phyloP scores from a whole-genome alignment of 2,797 vertebrate genomes.

The Scyliorhinus canicula region DNA sequence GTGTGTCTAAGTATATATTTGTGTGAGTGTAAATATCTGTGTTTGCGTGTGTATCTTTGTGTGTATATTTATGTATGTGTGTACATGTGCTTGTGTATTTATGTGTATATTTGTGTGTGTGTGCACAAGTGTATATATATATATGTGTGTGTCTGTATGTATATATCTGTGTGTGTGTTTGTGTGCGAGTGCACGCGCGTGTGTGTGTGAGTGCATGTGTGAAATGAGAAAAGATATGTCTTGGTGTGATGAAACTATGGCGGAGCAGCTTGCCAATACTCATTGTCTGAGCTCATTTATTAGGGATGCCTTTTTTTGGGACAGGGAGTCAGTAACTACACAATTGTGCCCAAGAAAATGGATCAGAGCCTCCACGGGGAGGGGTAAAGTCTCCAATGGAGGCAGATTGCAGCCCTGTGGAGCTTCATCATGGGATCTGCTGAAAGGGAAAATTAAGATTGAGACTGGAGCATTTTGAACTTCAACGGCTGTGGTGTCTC shows the following conservation, averaged over 20 bases:
- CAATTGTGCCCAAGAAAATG: background rate
- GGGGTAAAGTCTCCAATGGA: background rate
- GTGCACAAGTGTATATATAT: background rate
- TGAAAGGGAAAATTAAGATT: background rate
- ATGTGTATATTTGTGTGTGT: too few relatives aligned
- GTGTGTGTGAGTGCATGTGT: background rate
- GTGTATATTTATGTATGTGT: too few relatives aligned
- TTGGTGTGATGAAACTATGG: background rate
- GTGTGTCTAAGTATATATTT: too few relatives aligned
- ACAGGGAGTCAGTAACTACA: background rate
- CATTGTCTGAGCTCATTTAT: background rate
- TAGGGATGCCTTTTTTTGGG: background rate
- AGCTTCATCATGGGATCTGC: background rate
- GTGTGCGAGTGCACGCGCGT: too few relatives aligned
- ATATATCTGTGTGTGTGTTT: too few relatives aligned
- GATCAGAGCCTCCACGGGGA: background rate
- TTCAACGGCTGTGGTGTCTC: constrained; percentile 7
- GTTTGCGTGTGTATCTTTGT: too few relatives aligned
- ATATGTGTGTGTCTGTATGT: too few relatives aligned
- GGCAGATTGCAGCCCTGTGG: background rate
- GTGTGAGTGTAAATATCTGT: too few relatives aligned
- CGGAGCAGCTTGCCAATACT: background rate
- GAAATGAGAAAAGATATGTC: background rate
- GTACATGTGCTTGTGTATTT: too few relatives aligned
- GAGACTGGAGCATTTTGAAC: background rate